A percentile compares a stretch with the other conserved stretches of the same genome.
phyloP scores from a whole-genome alignment of 2,797 vertebrate species.

The Chelon auratus region DNA sequence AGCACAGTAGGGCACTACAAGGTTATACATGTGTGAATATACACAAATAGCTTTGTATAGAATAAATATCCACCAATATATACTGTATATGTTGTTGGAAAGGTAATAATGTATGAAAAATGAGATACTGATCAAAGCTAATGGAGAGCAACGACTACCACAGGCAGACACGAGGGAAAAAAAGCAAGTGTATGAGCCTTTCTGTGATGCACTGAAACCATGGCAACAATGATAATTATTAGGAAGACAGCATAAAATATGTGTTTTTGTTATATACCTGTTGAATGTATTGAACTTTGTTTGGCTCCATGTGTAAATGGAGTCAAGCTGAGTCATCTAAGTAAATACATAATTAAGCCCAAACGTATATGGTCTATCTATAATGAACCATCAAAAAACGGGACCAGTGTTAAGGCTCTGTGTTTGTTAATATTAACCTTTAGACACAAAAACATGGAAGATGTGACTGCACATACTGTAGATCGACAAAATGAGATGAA shows the following conservation, averaged over 20 bases:
- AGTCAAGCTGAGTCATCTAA: conserved; percentile 22
- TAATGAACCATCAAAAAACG: conserved; percentile 10
- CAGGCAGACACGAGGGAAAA: background rate
- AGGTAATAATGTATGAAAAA: too few relatives aligned
- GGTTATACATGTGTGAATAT: background rate
- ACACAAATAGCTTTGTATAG: too few relatives aligned
- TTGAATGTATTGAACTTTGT: conserved; percentile 7
- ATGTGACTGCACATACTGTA: background rate
- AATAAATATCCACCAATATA: background rate
- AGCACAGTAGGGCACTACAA: background rate
- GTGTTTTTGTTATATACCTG: conserved; percentile 3
- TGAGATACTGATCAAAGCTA: too few relatives aligned
- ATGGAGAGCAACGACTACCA: background rate
- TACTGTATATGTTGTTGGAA: too few relatives aligned
- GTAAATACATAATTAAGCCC: conserved; percentile 25
- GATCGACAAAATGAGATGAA: conserved; percentile 1
- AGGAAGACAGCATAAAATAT: conserved; percentile 30
- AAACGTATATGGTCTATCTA: conserved; percentile 13
- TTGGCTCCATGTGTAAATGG: conserved; percentile 8
- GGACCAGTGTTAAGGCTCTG: conserved; percentile 1
- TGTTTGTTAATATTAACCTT: conserved; percentile 19
- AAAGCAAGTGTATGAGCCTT: background rate
- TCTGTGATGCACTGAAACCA: conserved; percentile 15
- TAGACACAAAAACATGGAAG: conserved; percentile 2
- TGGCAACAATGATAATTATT: conserved; percentile 35